Evolutionary conservation across 2,113 vertebrate genomes (phyloP), one percentile per base, ranked within the genome.

Genomic region (Bathybates hornii): DNA sequence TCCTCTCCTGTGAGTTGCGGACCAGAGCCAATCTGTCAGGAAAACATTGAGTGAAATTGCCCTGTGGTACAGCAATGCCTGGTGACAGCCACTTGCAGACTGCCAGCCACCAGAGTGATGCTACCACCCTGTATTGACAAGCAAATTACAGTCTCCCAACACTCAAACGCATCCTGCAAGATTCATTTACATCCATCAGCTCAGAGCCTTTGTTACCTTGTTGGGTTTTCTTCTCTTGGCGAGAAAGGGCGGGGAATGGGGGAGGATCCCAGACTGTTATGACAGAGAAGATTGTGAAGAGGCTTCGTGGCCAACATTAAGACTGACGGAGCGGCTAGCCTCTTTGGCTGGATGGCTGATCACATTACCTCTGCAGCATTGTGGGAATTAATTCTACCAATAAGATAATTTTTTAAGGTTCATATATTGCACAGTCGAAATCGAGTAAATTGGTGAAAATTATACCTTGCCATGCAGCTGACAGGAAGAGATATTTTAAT

Each of bases 371-470:
- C 96, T 94, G 96, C 95, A 93, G 96, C 96, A 97, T 97, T 97
- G 97, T 98, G 97, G 97, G 96, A 98, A 99, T 98, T 98, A 99
- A 99, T 99, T 98, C 97, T 97, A 98, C 97, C 97, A 98, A 98
- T 98, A 97, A 97, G 98, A 96, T 96, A 91, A 97, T 98, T 98
- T 98, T 95, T 98, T 98, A 97, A 97, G 97, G 97, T 97, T 99
- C 97, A 98, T 97, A 97, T 98, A 98, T 98, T 98, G 97, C 97
- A 97, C 97, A 97, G 97, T 97, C 96, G 97, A 97, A 98, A 98
- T 97, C 95, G 97, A 98, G 97, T 97, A 98, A 98, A 98, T 98
- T 96, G 97, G 97, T 96, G 97, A 97, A 99, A 98, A 99, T 98
- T 98, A 98, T 97, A 97, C 97, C 97, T 98, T 98, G 97, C 97